Evolutionary conservation across 2,888 invertebrate genomes (phyloP).

Genomic region (Heliothis peltigera): DNA sequence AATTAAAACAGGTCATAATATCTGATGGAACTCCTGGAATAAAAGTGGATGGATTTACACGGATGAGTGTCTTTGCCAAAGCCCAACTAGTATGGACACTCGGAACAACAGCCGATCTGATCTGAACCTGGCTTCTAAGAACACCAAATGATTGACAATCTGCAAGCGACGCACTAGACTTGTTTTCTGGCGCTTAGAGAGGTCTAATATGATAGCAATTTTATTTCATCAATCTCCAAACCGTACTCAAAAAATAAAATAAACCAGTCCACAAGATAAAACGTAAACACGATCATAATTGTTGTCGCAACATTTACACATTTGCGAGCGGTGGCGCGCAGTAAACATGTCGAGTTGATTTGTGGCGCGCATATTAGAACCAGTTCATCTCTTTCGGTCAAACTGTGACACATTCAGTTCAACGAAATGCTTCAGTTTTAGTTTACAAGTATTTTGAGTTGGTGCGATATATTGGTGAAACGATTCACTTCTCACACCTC

Average conservation of each 20-base stretch:
- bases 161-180: too few species aligned
- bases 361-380: constrained; percentile 62
- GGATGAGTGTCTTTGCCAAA: background rate
- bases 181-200: background rate
- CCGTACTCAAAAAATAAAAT: background rate
- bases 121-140: background rate
- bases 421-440: background rate
- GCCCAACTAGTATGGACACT: background rate
- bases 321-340: constrained; percentile 15
- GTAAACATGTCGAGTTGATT: constrained; percentile 58
- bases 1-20: background rate
- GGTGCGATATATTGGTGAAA: background rate
- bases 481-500: background rate
- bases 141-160: too few species aligned
- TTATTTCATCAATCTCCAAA: too few species aligned
- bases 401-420: background rate
- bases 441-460: background rate
- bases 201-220: background rate
- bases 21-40: background rate
- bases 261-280: background rate
- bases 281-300: constrained; percentile 13
- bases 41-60: background rate
- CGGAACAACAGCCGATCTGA: background rate
- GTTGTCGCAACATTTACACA: constrained; percentile 2
- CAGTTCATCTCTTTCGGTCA: constrained; percentile 60